A percentile compares a stretch with the other conserved stretches of the same genome.
These are phyloP conservation scores for Crypturellus tataupa DNA, from an alignment of 2,797 vertebrate genomes.

Conservation along the genomic window DNA sequence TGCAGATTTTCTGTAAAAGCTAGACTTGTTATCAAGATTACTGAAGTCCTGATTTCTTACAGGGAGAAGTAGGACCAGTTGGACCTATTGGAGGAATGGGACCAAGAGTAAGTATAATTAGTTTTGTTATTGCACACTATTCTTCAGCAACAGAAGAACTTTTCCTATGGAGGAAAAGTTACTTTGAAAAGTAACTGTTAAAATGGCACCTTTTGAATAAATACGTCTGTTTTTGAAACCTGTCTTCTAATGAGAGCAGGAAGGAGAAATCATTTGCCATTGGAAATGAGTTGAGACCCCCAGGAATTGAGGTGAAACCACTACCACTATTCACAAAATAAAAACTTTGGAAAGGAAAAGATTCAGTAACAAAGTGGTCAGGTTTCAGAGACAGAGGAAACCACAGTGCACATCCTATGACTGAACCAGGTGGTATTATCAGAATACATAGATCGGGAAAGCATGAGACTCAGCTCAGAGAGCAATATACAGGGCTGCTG, in stretches of 20 bases:
- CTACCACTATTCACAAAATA: neutral
- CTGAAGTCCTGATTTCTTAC: constrained; percentile 62
- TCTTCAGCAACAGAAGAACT: neutral
- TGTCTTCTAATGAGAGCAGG: neutral
- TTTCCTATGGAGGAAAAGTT: neutral
- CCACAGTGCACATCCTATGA: neutral
- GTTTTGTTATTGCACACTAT: neutral
- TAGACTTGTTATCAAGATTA: neutral
- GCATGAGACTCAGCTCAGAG: neutral
- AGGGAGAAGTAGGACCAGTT: constrained; percentile 94
- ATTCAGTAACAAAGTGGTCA: neutral
- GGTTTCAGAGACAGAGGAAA: neutral
- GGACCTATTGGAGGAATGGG: constrained; percentile 89
- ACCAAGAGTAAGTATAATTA: constrained; percentile 86
- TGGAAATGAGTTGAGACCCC: neutral
- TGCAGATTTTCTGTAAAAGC: neutral
- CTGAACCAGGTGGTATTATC: neutral
- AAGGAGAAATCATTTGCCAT: neutral
- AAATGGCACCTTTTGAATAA: neutral
- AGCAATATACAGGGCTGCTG: neutral
- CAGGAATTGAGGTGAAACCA: neutral
- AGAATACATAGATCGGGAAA: neutral
- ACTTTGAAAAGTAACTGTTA: neutral
- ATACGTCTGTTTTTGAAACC: neutral
- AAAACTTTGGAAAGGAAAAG: neutral